These are phyloP conservation scores for Phaonia tiefii DNA, from an alignment of 2,888 invertebrate genomes.

Conservation along the genomic window DNA sequence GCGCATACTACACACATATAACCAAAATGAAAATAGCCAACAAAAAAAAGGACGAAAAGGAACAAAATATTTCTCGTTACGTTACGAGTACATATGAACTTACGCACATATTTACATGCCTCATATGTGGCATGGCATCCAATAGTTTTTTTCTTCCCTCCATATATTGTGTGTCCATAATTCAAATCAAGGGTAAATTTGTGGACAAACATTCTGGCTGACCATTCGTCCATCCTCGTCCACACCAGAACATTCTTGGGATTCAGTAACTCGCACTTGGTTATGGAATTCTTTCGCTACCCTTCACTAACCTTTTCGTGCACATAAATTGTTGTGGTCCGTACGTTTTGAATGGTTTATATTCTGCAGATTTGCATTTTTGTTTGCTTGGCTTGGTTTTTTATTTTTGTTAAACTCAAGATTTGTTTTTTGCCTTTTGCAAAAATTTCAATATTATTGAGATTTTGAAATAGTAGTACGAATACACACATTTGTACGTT, in stretches of 20 bases:
- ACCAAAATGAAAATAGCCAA: slow-evolving; percentile 17
- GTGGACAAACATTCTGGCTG: slow-evolving; percentile 12
- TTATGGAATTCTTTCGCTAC: slow-evolving; percentile 29
- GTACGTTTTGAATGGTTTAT: slow-evolving; percentile 32
- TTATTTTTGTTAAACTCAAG: slow-evolving; percentile 24
- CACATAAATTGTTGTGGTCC: slow-evolving; percentile 38
- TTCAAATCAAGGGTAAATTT: slow-evolving; percentile 49
- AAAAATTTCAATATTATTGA: slow-evolving; percentile 30
- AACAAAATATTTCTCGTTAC: not conserved
- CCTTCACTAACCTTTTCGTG: slow-evolving; percentile 34
- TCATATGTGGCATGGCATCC: slow-evolving; percentile 19
- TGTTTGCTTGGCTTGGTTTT: slow-evolving; percentile 22
- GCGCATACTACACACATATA: slow-evolving; percentile 15
- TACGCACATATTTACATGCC: slow-evolving; percentile 27
- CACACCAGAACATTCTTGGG: not conserved
- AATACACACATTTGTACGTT: slow-evolving; percentile 7
- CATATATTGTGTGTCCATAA: slow-evolving; percentile 34
- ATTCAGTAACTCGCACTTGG: slow-evolving; percentile 1
- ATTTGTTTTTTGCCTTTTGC: not conserved
- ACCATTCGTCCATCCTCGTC: slow-evolving; percentile 2
- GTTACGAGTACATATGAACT: not conserved
- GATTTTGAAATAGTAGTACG: slow-evolving; percentile 12
- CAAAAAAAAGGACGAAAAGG: slow-evolving; percentile 5
- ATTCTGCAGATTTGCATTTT: slow-evolving; percentile 55
- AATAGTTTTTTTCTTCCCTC: slow-evolving; percentile 18